phyloP scores from a whole-genome alignment of 2,113 vertebrate genomes.

The Zosterops pallidus region DNA sequence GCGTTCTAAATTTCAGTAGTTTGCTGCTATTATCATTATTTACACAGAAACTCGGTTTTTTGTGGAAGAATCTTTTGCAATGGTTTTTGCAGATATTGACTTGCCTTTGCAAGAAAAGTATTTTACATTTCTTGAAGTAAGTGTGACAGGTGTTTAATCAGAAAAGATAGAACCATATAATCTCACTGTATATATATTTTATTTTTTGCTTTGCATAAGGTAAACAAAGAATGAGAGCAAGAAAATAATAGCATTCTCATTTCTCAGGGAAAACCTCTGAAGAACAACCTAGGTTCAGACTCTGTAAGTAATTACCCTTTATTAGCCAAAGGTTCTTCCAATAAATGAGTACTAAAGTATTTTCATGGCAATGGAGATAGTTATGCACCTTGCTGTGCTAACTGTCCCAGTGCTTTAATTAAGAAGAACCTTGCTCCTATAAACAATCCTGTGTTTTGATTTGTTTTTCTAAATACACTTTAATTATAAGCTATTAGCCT shows the following conservation, averaged over 20 bases:
- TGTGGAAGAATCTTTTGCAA: background rate
- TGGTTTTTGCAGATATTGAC: background rate
- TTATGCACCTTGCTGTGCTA: background rate
- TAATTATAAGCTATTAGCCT: background rate
- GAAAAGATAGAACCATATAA: background rate
- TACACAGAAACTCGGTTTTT: background rate
- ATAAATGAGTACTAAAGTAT: background rate
- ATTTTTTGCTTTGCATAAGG: background rate
- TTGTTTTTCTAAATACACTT: background rate
- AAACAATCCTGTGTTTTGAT: background rate
- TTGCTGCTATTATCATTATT: background rate
- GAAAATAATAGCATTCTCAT: background rate
- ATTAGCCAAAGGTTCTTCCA: background rate
- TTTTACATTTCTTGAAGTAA: background rate
- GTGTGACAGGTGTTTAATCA: background rate
- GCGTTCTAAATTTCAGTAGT: background rate
- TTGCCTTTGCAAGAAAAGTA: background rate
- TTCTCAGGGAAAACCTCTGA: background rate
- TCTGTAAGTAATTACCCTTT: background rate
- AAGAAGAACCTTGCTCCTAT: background rate
- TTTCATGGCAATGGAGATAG: background rate
- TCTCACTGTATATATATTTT: background rate
- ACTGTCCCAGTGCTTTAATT: background rate
- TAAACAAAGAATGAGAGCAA: background rate
- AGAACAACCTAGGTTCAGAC: background rate